These are phyloP conservation scores for Cottoperca gobio DNA, from an alignment of 2,797 vertebrate species.

Conservation along the genomic window DNA sequence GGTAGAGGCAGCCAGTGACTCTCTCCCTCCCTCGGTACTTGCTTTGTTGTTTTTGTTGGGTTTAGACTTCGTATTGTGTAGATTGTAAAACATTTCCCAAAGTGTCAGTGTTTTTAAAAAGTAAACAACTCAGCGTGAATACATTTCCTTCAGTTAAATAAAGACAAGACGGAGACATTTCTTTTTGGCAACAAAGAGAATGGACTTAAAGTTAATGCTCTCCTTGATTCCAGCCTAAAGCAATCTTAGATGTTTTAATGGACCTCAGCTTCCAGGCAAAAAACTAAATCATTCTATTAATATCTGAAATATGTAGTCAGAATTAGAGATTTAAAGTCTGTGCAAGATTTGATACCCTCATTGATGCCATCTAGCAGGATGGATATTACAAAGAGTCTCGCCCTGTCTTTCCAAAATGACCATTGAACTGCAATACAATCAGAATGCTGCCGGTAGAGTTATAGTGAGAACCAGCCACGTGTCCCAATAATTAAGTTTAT, in stretches of 20 bases:
- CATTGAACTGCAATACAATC: not conserved
- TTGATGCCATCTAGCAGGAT: not conserved
- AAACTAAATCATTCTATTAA: slow-evolving; percentile 22
- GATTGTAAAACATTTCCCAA: slow-evolving; percentile 18
- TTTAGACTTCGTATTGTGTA: slow-evolving; percentile 24
- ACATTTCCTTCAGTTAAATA: slow-evolving; percentile 13
- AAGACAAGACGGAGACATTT: slow-evolving; percentile 9
- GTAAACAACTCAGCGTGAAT: slow-evolving; percentile 24
- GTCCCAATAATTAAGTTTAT: not conserved
- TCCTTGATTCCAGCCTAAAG: slow-evolving; percentile 21
- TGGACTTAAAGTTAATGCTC: slow-evolving; percentile 21
- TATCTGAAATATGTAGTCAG: slow-evolving; percentile 4
- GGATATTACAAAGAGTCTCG: not conserved
- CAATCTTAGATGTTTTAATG: slow-evolving; percentile 29
- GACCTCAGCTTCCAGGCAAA: slow-evolving; percentile 6
- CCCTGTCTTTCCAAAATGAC: slow-evolving; percentile 1
- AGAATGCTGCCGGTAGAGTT: not conserved
- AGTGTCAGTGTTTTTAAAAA: slow-evolving; percentile 12
- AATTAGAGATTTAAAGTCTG: not conserved
- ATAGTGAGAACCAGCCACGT: not conserved
- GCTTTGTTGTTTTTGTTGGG: slow-evolving; percentile 26
- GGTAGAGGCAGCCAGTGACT: slow-evolving; percentile 44
- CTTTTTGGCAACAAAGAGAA: slow-evolving; percentile 12
- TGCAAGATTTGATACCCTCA: not conserved
- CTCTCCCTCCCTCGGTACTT: slow-evolving; percentile 36